Evolutionary conservation across 2,888 invertebrate species (phyloP).

Genomic region (Hydraecia micacea): DNA sequence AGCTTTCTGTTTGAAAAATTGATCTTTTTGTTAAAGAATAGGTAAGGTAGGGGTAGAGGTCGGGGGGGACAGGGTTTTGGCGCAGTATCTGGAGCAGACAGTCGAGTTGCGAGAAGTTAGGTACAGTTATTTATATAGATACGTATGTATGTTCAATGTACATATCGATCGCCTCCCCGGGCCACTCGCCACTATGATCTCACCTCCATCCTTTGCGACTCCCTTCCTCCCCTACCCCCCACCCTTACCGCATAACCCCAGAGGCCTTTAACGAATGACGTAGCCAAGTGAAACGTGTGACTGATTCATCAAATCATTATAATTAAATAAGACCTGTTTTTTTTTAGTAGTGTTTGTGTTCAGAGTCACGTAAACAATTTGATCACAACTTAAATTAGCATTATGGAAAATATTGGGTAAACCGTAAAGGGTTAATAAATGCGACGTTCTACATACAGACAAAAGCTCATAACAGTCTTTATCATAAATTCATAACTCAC

Average conservation of each 20-base stretch:
- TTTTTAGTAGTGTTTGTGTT: neutral
- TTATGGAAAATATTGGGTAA: neutral
- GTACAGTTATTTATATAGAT: constrained; percentile 89
- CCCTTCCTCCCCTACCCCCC: constrained; percentile 76
- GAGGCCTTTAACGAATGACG: constrained; percentile 82
- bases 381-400: neutral
- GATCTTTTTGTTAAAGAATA: constrained; percentile 75
- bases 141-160: constrained; percentile 90
- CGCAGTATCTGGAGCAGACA: constrained; percentile 90
- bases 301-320: constrained; percentile 65
- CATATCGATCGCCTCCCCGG: constrained; percentile 90
- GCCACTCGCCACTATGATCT: constrained; percentile 90
- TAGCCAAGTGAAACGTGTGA: constrained; percentile 70
- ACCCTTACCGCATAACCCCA: constrained; percentile 82
- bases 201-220: constrained; percentile 89
- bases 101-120: constrained; percentile 89
- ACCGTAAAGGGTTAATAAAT: constrained; percentile 1
- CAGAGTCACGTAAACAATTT: neutral
- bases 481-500: neutral
- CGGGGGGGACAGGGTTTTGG: constrained; percentile 85
- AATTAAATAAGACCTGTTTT: constrained; percentile 21
- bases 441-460: constrained; percentile 4
- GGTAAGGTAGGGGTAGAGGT: constrained; percentile 73
- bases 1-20: constrained; percentile 65
- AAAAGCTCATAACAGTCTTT: constrained; percentile 13